Evolutionary conservation across 2,888 invertebrate species (phyloP).

Genomic region (Zelleria hepariella): DNA sequence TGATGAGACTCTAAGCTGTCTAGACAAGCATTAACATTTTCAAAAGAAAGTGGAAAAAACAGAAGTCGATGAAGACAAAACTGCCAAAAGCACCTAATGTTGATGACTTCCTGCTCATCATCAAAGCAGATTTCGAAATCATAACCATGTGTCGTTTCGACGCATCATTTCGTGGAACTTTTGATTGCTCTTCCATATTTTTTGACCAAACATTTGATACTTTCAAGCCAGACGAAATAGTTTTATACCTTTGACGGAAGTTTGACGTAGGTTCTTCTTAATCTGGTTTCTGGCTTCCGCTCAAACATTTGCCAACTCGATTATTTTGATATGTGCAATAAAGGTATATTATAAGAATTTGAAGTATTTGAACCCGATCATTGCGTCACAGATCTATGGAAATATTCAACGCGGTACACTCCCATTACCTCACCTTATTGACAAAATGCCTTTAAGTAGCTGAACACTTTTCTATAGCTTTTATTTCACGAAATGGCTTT

Average conservation of each 20-base stretch:
- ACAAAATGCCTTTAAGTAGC: not conserved
- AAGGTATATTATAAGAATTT: too few relatives aligned
- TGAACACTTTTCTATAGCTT: not conserved
- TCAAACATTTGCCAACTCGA: too few relatives aligned
- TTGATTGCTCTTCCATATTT: not conserved
- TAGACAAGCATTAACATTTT: not conserved
- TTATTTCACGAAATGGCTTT: conserved; percentile 9
- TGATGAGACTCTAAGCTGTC: too few relatives aligned
- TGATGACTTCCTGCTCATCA: not conserved
- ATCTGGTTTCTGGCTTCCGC: conserved; percentile 12
- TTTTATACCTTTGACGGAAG: not conserved
- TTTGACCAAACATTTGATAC: not conserved
- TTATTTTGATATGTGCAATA: too few relatives aligned
- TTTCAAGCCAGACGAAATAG: not conserved
- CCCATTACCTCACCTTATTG: not conserved
- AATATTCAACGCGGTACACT: not conserved
- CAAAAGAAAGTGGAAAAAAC: not conserved
- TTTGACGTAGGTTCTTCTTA: not conserved
- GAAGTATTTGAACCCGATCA: too few relatives aligned
- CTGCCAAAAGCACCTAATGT: not conserved
- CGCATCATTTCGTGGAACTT: not conserved
- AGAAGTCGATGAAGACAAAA: not conserved
- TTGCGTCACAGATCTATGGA: too few relatives aligned
- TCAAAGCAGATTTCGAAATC: not conserved
- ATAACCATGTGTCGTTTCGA: not conserved